These are phyloP conservation scores for Oreochromis grahami DNA, from an alignment of 2,797 vertebrate genomes.

Conservation along the genomic window DNA sequence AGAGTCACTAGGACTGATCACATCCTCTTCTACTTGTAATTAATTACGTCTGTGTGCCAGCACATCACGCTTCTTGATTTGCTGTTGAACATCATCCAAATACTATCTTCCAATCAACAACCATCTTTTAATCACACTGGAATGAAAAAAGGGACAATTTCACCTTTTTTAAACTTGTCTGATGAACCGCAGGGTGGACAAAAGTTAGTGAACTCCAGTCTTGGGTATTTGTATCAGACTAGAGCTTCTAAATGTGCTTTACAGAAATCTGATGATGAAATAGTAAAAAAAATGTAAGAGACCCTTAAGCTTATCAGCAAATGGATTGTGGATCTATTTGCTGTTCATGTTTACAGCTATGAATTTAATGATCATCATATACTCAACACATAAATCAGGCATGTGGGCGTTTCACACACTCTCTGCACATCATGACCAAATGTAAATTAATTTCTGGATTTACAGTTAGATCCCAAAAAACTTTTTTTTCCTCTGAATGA, in stretches of 20 bases:
- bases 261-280: not conserved
- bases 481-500: not conserved
- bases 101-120: not conserved
- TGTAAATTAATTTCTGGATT: not conserved
- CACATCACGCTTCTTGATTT: conserved; percentile 36
- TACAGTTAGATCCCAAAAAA: not conserved
- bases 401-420: not conserved
- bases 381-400: not conserved
- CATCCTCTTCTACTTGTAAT: not conserved
- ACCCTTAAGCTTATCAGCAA: not conserved
- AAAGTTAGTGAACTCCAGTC: not conserved
- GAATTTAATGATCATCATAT: not conserved
- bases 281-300: not conserved
- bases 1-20: conserved; percentile 6
- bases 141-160: not conserved
- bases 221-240: not conserved
- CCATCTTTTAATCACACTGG: not conserved
- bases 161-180: not conserved
- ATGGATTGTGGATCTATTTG: not conserved
- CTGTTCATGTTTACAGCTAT: not conserved
- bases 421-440: not conserved
- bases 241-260: not conserved
- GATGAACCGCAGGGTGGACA: not conserved
- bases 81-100: conserved; percentile 40
- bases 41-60: conserved; percentile 32